phyloP scores from a whole-genome alignment of 2,113 vertebrate genomes.

The Cottus gobio region DNA sequence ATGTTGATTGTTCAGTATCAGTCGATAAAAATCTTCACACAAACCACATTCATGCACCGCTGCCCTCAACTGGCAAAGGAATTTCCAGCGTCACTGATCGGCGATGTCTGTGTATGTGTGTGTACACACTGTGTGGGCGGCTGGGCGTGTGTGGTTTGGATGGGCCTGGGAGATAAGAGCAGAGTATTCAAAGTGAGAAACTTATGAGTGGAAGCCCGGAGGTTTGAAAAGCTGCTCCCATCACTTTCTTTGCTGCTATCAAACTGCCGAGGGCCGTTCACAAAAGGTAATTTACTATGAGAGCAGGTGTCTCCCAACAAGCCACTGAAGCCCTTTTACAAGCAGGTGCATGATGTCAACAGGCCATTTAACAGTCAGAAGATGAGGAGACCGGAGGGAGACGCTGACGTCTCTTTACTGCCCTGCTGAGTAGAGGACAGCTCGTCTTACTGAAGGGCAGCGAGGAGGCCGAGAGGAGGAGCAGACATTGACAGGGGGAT shows the following conservation, averaged over 20 bases:
- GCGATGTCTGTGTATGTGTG: neutral
- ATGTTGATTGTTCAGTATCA: neutral
- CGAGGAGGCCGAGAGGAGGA: neutral
- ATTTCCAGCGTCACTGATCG: neutral
- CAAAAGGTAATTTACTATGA: neutral
- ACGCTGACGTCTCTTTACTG: constrained; percentile 10
- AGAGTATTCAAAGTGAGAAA: neutral
- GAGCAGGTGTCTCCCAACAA: neutral
- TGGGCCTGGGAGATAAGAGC: constrained; percentile 3
- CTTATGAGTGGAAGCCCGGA: neutral
- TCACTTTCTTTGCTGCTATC: neutral
- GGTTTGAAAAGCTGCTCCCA: neutral
- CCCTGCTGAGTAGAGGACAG: constrained; percentile 23
- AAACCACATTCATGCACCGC: neutral
- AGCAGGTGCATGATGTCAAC: constrained; percentile 18
- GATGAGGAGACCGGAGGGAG: constrained; percentile 14
- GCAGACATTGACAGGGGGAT: neutral
- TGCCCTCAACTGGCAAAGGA: neutral
- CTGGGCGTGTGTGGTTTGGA: neutral
- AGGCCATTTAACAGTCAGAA: neutral
- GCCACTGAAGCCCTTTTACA: neutral
- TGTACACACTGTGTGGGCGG: constrained; percentile 3
- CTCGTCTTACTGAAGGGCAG: constrained; percentile 12
- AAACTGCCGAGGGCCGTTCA: neutral
- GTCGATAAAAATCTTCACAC: neutral